A percentile compares a stretch with the other conserved stretches of the same genome.
Conservation (phyloP, 2,888 invertebrate genomes). For the Strigamia crassipes region DNA sequence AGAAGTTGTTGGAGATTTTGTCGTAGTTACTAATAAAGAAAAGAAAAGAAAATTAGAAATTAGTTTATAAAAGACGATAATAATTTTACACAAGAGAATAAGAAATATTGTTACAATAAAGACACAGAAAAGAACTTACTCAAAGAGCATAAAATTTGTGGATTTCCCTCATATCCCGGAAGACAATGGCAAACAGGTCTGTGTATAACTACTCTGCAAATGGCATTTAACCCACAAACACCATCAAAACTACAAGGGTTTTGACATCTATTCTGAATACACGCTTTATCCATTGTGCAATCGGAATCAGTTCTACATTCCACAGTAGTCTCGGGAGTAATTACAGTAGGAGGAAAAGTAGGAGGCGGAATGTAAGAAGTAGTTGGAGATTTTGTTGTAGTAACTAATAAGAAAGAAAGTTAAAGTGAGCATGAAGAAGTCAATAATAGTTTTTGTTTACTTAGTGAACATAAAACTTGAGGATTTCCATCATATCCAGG, state of each 20-base stretch:
- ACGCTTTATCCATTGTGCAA: constrained; percentile 54
- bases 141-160: constrained; percentile 71
- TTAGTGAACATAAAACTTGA: too few relatives aligned
- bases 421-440: not conserved
- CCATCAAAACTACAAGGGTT: constrained; percentile 69
- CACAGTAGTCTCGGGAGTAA: constrained; percentile 55
- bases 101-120: constrained; percentile 50
- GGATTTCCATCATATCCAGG: too few relatives aligned
- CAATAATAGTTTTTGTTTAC: not conserved
- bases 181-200: constrained; percentile 72
- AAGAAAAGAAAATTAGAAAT: too few relatives aligned
- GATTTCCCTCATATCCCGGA: constrained; percentile 75
- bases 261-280: constrained; percentile 68
- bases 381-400: not conserved
- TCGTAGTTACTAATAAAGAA: not conserved
- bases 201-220: constrained; percentile 76
- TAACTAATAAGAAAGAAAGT: not conserved
- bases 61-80: too few relatives aligned
- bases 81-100: too few relatives aligned
- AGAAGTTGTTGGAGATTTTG: too few relatives aligned
- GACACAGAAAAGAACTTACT: constrained; percentile 25
- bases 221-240: constrained; percentile 72
- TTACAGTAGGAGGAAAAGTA: not conserved
- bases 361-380: not conserved
- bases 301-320: constrained; percentile 53